These are phyloP conservation scores for Hermatobates lingyangjiaoensis DNA, from an alignment of 1,140 invertebrate species.

Conservation along the genomic window DNA sequence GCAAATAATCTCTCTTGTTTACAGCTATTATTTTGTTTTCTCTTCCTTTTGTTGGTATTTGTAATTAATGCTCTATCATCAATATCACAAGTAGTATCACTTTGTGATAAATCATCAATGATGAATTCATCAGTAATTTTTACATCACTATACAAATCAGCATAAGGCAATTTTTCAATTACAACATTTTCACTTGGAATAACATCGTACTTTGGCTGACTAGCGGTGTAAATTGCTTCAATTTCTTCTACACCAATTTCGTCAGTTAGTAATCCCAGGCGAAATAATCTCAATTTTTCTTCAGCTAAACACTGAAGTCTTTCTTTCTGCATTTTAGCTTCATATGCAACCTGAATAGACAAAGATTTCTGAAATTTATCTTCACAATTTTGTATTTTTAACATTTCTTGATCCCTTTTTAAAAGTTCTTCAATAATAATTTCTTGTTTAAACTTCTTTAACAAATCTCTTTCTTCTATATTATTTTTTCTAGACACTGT, in stretches of 20 bases:
- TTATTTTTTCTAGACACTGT: too few relatives aligned
- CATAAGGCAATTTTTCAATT: background rate
- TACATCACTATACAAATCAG: background rate
- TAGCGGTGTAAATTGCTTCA: too few relatives aligned
- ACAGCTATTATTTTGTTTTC: too few relatives aligned
- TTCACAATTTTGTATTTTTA: background rate
- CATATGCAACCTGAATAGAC: background rate
- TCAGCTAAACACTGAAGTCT: background rate
- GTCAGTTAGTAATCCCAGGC: too few relatives aligned
- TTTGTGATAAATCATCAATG: too few relatives aligned
- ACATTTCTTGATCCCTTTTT: background rate
- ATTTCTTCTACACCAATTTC: too few relatives aligned
- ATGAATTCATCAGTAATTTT: too few relatives aligned
- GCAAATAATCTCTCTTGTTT: too few relatives aligned
- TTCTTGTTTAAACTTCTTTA: background rate
- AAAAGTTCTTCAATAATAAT: background rate
- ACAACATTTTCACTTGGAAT: background rate
- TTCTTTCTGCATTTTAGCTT: background rate
- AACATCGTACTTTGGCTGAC: too few relatives aligned
- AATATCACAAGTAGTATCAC: too few relatives aligned
- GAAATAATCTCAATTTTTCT: background rate
- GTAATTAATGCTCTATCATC: too few relatives aligned
- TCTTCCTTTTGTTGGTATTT: too few relatives aligned
- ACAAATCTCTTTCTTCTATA: background rate
- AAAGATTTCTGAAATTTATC: background rate